Conservation (phyloP, 2,113 vertebrate species). For the Tor tambroides region DNA sequence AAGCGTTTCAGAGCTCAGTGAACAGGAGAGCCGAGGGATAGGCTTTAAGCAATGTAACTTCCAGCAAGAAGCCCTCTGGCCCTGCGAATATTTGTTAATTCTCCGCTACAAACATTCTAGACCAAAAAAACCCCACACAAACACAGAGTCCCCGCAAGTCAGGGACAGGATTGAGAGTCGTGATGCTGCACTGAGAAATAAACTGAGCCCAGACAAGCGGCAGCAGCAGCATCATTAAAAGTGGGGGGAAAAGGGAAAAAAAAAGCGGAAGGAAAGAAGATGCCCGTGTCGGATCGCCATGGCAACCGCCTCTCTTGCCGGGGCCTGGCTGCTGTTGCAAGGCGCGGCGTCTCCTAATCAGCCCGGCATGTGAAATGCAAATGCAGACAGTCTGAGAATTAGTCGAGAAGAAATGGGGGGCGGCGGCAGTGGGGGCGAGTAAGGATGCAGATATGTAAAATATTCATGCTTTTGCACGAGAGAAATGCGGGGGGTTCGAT, state of each 20-base stretch:
- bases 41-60: conserved; percentile 18
- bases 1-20: not conserved
- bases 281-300: conserved; percentile 87
- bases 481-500: conserved; percentile 75
- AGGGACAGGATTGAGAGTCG: conserved; percentile 68
- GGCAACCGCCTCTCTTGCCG: conserved; percentile 88
- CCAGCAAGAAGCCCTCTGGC: conserved; percentile 54
- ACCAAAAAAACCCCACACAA: not conserved
- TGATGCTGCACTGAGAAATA: conserved; percentile 85
- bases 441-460: conserved; percentile 97
- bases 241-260: conserved; percentile 62
- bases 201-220: conserved; percentile 86
- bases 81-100: conserved; percentile 20
- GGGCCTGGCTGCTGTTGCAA: conserved; percentile 83
- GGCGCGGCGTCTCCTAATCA: conserved; percentile 86
- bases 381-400: conserved; percentile 99
- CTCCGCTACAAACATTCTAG: not conserved
- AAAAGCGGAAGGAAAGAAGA: conserved; percentile 51
- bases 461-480: conserved; percentile 92
- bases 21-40: not conserved
- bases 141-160: conserved; percentile 50
- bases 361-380: conserved; percentile 97
- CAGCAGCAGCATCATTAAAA: conserved; percentile 92
- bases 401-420: conserved; percentile 91
- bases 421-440: conserved; percentile 12